Evolutionary conservation across 1,140 invertebrate genomes (phyloP).

Genomic region (Archegozetes longisetosus): DNA sequence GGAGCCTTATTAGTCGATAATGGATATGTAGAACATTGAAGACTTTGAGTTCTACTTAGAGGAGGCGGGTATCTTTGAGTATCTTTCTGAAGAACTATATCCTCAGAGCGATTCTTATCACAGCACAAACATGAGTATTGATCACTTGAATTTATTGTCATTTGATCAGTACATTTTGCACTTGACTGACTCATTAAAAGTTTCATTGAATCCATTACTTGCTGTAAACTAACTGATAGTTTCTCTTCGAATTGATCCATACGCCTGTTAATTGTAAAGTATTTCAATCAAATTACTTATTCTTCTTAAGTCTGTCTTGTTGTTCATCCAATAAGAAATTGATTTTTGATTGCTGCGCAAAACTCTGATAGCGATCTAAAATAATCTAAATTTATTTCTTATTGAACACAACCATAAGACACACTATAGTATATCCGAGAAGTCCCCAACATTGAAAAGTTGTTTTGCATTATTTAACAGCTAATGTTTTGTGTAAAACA

Average conservation of each 20-base stretch:
- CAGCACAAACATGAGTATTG: neutral
- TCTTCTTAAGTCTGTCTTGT: too few relatives aligned
- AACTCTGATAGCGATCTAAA: too few relatives aligned
- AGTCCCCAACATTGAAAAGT: too few relatives aligned
- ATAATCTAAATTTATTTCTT: too few relatives aligned
- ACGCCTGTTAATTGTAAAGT: neutral
- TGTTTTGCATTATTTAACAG: too few relatives aligned
- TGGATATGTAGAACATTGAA: neutral
- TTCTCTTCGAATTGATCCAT: neutral
- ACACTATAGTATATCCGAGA: too few relatives aligned
- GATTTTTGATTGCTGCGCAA: too few relatives aligned
- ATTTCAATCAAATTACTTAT: neutral
- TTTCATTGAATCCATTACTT: neutral
- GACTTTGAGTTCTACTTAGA: neutral
- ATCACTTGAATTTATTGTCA: neutral
- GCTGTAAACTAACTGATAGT: neutral
- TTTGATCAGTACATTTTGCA: neutral
- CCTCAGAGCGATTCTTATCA: neutral
- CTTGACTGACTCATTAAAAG: neutral
- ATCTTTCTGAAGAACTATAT: neutral
- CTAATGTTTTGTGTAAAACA: too few relatives aligned
- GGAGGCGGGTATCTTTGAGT: neutral
- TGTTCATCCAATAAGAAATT: too few relatives aligned
- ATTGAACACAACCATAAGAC: too few relatives aligned
- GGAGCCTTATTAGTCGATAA: neutral